Evolutionary conservation across 2,888 invertebrate genomes (phyloP), one percentile per base, ranked within the genome.

Genomic region (Ischnura elegans): DNA sequence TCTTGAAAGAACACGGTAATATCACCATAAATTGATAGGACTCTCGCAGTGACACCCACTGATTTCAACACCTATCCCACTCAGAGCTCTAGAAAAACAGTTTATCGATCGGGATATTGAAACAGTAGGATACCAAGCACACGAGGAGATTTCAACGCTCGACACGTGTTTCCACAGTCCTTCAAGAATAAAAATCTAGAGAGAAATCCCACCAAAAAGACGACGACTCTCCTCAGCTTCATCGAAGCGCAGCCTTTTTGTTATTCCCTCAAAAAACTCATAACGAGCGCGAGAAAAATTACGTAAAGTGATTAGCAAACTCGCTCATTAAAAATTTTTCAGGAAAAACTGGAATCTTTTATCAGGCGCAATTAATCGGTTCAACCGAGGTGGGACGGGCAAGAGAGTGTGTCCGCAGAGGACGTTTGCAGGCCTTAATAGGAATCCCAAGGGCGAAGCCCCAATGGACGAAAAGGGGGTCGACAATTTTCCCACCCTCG

Each of bases 401-500:
- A 13, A 36, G 61, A 66, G 61, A 36, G 76, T 36, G 29, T 29
- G 76, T 36, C 21, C 42, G 43, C 13, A 51, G 66, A 90, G 90
- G 43, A 90, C 61, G 61, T 90, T 90, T 90, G 43, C 61, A 45
- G 90, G 43, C 90, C 90, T 61, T 90, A 90, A 61, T 90, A 90
- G 61, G 90, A 90, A 90, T 61, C 43, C 61, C 90, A 90, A 90
- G 90, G 66, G 61, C 43, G 45, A 43, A 16, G 61, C 16, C 43
- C 13, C 90, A 25, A 43, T n/a, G 90, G 3, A 51, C 42, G n/a
- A 90, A 43, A 42, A 66, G n/a, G 87, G 55, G 43, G 43, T 43
- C n/a, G 61, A 66, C 66, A n/a, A n/a, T n/a, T 90, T 90, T 90
- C 90, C 90, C 90, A 90, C 42, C 90, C 61, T 61, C 61, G 90